phyloP scores from a whole-genome alignment of 2,113 vertebrate genomes.

The Forbesichthys agassizii region DNA sequence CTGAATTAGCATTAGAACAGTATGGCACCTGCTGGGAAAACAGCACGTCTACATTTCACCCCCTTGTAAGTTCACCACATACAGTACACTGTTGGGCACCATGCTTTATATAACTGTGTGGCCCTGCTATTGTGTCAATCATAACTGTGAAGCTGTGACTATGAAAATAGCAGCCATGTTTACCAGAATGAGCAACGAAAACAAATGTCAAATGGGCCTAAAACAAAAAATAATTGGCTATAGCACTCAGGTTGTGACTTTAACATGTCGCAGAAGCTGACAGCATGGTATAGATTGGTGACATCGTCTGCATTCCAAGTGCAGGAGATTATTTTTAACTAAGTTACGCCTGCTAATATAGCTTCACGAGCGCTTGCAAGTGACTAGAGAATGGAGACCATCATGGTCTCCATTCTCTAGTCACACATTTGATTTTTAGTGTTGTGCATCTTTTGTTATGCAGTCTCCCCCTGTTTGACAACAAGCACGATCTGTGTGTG shows the following conservation, averaged over 20 bases:
- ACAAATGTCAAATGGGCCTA: slow-evolving; percentile 32
- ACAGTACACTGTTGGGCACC: background rate
- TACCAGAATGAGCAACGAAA: background rate
- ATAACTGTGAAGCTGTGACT: slow-evolving; percentile 18
- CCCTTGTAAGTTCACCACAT: slow-evolving; percentile 11
- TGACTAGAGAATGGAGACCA: too few species aligned
- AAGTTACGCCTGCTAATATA: slow-evolving; percentile 43
- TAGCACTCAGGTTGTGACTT: slow-evolving; percentile 38
- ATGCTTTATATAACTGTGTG: background rate
- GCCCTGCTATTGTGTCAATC: slow-evolving; percentile 4
- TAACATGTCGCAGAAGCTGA: slow-evolving; percentile 28
- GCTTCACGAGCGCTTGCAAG: slow-evolving; percentile 38
- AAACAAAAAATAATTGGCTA: slow-evolving; percentile 49
- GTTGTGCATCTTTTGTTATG: slow-evolving; percentile 23
- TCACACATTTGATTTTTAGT: background rate
- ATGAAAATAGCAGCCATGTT: slow-evolving; percentile 33
- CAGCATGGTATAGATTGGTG: slow-evolving; percentile 48
- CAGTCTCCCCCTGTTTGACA: slow-evolving; percentile 36
- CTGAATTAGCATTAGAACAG: slow-evolving; percentile 29
- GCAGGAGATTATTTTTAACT: slow-evolving; percentile 32
- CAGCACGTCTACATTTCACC: slow-evolving; percentile 4
- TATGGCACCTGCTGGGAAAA: slow-evolving; percentile 5
- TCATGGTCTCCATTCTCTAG: slow-evolving; percentile 20
- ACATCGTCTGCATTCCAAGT: slow-evolving; percentile 38
- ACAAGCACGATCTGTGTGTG: slow-evolving; percentile 30